phyloP scores from a whole-genome alignment of 1,140 invertebrate genomes.

The Belonocnema kinseyi region DNA sequence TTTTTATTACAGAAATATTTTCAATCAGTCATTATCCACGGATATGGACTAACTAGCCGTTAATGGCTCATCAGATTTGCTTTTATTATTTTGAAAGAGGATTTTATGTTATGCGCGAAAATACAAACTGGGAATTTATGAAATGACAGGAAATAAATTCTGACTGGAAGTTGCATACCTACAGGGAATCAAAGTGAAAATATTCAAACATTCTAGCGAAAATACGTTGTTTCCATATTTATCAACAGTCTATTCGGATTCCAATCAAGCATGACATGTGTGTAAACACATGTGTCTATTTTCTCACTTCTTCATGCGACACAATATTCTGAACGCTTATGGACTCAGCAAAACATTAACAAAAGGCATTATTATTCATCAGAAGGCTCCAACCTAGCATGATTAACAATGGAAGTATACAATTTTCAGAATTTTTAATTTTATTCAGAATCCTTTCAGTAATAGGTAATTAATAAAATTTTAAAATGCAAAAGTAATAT shows the following conservation, averaged over 20 bases:
- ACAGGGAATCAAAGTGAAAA: not conserved
- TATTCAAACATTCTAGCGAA: not conserved
- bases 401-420: too few species aligned
- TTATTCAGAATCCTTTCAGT: too few species aligned
- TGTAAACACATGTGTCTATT: slow-evolving; percentile 4
- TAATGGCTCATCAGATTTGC: too few species aligned
- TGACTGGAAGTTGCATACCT: not conserved
- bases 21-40: too few species aligned
- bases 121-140: not conserved
- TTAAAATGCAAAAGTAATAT: too few species aligned
- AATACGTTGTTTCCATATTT: slow-evolving; percentile 23
- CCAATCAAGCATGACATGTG: slow-evolving; percentile 14
- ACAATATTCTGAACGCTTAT: slow-evolving; percentile 3
- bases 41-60: too few species aligned
- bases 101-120: not conserved
- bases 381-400: not conserved
- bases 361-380: slow-evolving; percentile 12
- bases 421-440: too few species aligned
- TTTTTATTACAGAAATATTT: too few species aligned
- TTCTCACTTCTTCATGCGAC: not conserved
- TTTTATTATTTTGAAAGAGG: too few species aligned
- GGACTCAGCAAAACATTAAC: not conserved
- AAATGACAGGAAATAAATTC: not conserved
- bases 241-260: not conserved
- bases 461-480: too few species aligned